These are phyloP conservation scores for Chrysotoxum bicinctum DNA, from an alignment of 2,888 invertebrate species.

Conservation along the genomic window DNA sequence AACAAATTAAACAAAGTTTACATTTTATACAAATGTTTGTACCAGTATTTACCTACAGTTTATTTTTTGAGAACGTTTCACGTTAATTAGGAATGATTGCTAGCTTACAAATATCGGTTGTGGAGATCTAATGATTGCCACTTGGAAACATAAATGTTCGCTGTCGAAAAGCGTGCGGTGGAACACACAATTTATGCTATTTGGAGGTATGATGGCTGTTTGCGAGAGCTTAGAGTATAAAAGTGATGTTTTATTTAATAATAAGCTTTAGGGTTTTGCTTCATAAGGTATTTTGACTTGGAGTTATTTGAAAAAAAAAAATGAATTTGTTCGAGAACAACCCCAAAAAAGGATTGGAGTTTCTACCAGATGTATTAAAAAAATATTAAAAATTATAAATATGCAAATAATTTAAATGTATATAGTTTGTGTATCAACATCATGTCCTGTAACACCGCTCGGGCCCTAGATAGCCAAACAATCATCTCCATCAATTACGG, in stretches of 20 bases:
- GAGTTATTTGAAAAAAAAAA: too few species aligned
- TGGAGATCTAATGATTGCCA: slow-evolving; percentile 16
- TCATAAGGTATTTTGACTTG: too few species aligned
- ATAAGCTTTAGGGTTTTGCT: not conserved
- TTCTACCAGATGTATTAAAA: too few species aligned
- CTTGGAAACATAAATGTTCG: slow-evolving; percentile 9
- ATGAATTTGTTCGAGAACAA: too few species aligned
- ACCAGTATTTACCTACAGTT: not conserved
- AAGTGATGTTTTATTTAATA: not conserved
- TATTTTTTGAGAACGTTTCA: slow-evolving; percentile 42
- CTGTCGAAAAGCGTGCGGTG: not conserved
- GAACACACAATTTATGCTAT: not conserved
- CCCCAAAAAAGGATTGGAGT: too few species aligned
- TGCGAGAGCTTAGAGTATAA: not conserved
- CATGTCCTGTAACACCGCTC: too few species aligned
- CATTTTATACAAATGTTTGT: slow-evolving; percentile 11
- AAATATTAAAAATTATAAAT: too few species aligned
- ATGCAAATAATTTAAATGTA: too few species aligned
- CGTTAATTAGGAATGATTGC: slow-evolving; percentile 60
- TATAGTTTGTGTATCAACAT: too few species aligned
- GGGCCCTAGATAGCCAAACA: too few species aligned
- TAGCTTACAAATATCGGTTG: slow-evolving; percentile 40
- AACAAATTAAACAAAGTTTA: slow-evolving; percentile 56
- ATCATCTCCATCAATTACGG: too few species aligned
- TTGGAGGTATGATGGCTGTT: not conserved